Conservation (phyloP, 2,113 vertebrate genomes). For the Notothenia rossii region DNA sequence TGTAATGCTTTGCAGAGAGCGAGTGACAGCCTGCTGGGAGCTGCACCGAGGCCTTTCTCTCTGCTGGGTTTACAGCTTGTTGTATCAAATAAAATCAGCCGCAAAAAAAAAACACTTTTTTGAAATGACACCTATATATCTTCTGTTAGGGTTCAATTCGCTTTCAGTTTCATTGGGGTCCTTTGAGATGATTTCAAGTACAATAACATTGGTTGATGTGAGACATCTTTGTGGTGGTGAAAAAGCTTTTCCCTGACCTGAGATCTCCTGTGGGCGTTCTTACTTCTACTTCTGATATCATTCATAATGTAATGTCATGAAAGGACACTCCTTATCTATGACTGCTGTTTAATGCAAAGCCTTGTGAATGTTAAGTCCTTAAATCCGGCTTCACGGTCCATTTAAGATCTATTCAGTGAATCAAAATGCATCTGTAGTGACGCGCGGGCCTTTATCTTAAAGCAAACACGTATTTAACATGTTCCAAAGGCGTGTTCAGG, state of each 20-base stretch:
- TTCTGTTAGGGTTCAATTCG: not conserved
- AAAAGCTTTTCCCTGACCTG: not conserved
- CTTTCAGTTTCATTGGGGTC: not conserved
- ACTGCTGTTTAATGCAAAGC: conserved; percentile 10
- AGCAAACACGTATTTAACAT: not conserved
- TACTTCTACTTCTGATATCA: not conserved
- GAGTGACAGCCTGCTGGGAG: conserved; percentile 30
- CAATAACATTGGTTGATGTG: not conserved
- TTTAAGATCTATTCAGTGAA: not conserved
- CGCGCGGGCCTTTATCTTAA: not conserved
- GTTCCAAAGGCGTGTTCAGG: not conserved
- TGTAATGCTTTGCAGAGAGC: conserved; percentile 5
- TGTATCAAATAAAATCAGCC: conserved; percentile 8
- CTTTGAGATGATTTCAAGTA: conserved; percentile 8
- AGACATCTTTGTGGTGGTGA: not conserved
- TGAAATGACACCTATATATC: conserved; percentile 30
- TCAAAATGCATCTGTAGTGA: not conserved
- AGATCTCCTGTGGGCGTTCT: not conserved
- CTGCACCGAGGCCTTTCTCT: not conserved
- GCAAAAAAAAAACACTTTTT: conserved; percentile 16
- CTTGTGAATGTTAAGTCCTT: not conserved
- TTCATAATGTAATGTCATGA: not conserved
- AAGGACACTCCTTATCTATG: not conserved
- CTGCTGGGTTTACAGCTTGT: conserved; percentile 1
- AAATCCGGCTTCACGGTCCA: not conserved